Base-by-base conservation (phyloP, 1,140 invertebrate species). In the Drosophila ohnishii region DNA sequence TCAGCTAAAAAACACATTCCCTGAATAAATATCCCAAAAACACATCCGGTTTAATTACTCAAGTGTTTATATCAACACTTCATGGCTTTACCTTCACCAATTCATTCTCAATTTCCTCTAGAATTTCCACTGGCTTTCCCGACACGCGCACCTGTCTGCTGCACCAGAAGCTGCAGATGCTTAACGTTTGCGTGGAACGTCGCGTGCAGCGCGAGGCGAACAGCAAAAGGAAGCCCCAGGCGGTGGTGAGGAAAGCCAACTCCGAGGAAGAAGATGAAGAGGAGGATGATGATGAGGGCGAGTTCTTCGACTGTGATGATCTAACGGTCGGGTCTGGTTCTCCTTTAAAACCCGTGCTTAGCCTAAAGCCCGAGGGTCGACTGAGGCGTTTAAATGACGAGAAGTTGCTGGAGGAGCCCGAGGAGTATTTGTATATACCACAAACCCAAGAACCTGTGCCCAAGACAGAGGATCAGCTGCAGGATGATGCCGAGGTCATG, bases 381-480 rank as follows among this genome's bases (percentile, higher is more conserved):
- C 83, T 95, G 8, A 93, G 94, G 32, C 95, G 94, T 83, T 95
- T 95, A 91, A 94, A 94, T 35, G 93, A 95, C 47, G 90, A 96
- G 32, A 94, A 93, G 71, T 92, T 97, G 32, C 87, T 97, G 6
- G 93, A 95, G 69, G 85, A 88, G 9, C 94, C 94, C 5, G 94
- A 95, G 5, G 95, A 96, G 76, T 93, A 93, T 56, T 92, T 99
- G 32, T 99, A 96, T 90, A 94, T 98, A 65, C 98, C 98, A 1
- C 91, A 96, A n/a, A 98, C 97, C 2, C 97, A 99, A 93, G 98
- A 99, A 86, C 96, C 97, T 1, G 96, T 97, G 1, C 98, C 98
- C 6, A 98, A 99, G 94, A 99, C 98, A 5, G 98, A 99, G 92
- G 98, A 99, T 92, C 96, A 98, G 92, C 91, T 99, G 45, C 96